phyloP scores from a whole-genome alignment of 30 jellyfish, hydroid and myxozoan species.

The Aurelia sp. region DNA sequence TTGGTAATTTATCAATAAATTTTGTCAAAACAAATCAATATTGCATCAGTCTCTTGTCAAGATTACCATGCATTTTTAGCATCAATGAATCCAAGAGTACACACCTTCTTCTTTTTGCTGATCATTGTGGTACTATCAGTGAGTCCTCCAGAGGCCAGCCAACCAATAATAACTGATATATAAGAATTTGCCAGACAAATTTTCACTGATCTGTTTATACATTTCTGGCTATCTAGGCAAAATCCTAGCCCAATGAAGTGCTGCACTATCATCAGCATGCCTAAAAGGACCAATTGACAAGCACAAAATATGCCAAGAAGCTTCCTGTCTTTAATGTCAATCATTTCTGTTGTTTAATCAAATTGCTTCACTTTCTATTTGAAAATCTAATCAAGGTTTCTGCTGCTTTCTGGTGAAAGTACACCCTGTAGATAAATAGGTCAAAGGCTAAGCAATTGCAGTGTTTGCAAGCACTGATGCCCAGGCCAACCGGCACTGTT shows the following conservation, averaged over 20 bases:
- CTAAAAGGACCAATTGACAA: background rate
- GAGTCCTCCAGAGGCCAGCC: slow-evolving; percentile 38
- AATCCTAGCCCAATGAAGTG: slow-evolving; percentile 18
- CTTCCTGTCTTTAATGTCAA: slow-evolving; percentile 2
- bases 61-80: no score
- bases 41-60: no score
- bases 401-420: no score
- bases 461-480: no score
- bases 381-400: no score
- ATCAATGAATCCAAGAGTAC: background rate
- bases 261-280: background rate
- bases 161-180: slow-evolving; percentile 24
- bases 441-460: no score
- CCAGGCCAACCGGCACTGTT: no score
- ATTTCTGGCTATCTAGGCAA: slow-evolving; percentile 15
- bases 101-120: slow-evolving; percentile 16
- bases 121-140: background rate
- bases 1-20: no score
- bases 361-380: no score
- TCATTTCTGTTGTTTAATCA: background rate
- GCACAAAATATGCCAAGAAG: slow-evolving; percentile 24
- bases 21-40: no score
- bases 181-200: slow-evolving; percentile 1
- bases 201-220: slow-evolving; percentile 17
- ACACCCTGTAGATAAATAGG: no score